Conservation (phyloP, 2,888 invertebrate genomes). For the Trachelus troglodyta region DNA sequence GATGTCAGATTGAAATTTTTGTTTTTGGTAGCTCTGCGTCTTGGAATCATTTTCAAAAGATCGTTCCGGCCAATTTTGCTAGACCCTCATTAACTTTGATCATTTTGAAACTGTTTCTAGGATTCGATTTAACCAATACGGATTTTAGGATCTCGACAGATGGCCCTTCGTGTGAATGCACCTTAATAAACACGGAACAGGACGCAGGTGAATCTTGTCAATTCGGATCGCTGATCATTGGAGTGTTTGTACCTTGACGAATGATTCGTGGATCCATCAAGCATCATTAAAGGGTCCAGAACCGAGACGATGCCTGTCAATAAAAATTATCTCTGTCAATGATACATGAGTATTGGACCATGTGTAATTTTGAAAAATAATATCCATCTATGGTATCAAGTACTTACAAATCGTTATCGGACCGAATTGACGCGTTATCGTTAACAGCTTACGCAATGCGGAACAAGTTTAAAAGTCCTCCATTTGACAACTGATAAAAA, state of each 20-base stretch:
- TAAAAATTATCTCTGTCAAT: background rate
- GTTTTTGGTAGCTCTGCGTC: background rate
- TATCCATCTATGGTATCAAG: background rate
- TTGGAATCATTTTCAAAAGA: background rate
- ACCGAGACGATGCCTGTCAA: background rate
- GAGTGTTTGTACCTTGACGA: background rate
- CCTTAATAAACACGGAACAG: slow-evolving; percentile 11
- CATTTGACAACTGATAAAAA: background rate
- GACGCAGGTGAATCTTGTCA: slow-evolving; percentile 21
- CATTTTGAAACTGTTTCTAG: background rate
- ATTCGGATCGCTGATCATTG: background rate
- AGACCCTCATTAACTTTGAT: background rate
- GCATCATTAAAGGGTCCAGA: background rate
- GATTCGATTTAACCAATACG: background rate
- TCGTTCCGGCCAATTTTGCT: background rate
- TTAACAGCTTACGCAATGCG: background rate
- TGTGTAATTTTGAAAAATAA: background rate
- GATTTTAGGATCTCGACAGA: background rate
- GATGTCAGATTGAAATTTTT: background rate
- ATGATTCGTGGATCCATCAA: background rate
- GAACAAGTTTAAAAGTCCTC: background rate
- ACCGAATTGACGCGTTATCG: background rate
- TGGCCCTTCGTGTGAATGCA: background rate
- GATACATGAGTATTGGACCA: background rate
- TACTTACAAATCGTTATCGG: background rate